Conservation (phyloP, 2,888 invertebrate species). For the Melieria picta region DNA sequence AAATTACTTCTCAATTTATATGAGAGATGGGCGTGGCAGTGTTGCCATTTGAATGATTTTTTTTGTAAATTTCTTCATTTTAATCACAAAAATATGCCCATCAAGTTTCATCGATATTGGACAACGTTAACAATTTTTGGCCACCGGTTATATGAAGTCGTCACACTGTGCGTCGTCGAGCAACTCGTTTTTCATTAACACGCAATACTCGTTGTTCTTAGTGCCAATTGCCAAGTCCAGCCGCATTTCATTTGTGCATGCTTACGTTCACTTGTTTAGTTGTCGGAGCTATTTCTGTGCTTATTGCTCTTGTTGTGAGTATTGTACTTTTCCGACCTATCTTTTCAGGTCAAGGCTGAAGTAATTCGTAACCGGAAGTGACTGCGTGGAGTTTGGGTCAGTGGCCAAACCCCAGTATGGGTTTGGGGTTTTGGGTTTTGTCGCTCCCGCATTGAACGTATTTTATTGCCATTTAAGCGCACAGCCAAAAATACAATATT, state of each 20-base stretch:
- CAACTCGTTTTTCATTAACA: neutral
- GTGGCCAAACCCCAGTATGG: neutral
- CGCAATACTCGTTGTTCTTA: neutral
- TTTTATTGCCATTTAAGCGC: too few species aligned
- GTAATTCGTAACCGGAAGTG: slow-evolving; percentile 32
- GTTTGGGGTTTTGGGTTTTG: slow-evolving; percentile 1
- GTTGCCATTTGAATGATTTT: neutral
- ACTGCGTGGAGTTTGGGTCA: neutral
- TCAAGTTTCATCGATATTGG: too few species aligned
- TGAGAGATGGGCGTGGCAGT: too few species aligned
- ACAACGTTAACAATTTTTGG: too few species aligned
- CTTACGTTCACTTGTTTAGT: neutral
- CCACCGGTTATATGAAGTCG: too few species aligned
- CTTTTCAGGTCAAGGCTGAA: slow-evolving; percentile 34
- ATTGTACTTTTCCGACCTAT: neutral
- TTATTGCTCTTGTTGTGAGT: slow-evolving; percentile 4
- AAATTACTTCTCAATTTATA: too few species aligned
- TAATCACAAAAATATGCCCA: too few species aligned
- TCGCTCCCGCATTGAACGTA: too few species aligned
- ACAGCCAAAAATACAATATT: too few species aligned
- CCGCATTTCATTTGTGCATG: neutral
- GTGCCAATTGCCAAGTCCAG: neutral
- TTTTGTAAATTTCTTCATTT: neutral
- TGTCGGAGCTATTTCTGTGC: too few species aligned
- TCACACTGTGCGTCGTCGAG: neutral